A percentile compares a stretch with the other conserved stretches of the same genome.
Conservation (phyloP, 1,140 invertebrate species). For the Trichogramma pretiosum region DNA sequence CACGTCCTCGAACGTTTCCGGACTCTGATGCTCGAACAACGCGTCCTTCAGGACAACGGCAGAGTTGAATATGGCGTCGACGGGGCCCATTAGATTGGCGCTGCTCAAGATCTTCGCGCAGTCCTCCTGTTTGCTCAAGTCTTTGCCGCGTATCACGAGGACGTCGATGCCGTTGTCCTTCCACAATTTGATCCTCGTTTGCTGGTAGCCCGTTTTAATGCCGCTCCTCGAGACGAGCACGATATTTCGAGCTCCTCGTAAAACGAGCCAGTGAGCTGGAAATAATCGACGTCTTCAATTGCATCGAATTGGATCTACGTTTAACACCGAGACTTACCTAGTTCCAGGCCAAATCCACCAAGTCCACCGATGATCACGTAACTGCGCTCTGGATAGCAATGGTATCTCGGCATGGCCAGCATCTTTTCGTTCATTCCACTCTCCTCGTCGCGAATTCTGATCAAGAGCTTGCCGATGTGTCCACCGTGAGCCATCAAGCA, state of each 20-base stretch:
- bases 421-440: conserved; percentile 25
- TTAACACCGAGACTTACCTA: conserved; percentile 29
- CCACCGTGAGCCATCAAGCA: conserved; percentile 62
- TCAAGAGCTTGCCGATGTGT: conserved; percentile 66
- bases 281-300: neutral
- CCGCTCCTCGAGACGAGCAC: conserved; percentile 63
- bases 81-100: conserved; percentile 49
- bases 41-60: conserved; percentile 55
- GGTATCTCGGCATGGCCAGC: conserved; percentile 45
- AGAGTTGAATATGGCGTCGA: conserved; percentile 70
- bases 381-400: conserved; percentile 40
- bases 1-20: conserved; percentile 40
- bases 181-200: conserved; percentile 42
- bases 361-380: conserved; percentile 58
- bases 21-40: conserved; percentile 46
- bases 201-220: conserved; percentile 61
- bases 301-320: neutral
- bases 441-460: conserved; percentile 50
- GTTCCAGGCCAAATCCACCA: conserved; percentile 72
- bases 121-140: conserved; percentile 43
- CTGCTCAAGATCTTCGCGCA: conserved; percentile 50
- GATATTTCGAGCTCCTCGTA: conserved; percentile 59
- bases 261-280: conserved; percentile 58
- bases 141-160: conserved; percentile 42
- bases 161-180: conserved; percentile 46